A percentile compares a stretch with the other conserved stretches of the same genome.
These are phyloP conservation scores for Sebastes melanostomus DNA, from an alignment of 2,797 vertebrate species.

Conservation along the genomic window DNA sequence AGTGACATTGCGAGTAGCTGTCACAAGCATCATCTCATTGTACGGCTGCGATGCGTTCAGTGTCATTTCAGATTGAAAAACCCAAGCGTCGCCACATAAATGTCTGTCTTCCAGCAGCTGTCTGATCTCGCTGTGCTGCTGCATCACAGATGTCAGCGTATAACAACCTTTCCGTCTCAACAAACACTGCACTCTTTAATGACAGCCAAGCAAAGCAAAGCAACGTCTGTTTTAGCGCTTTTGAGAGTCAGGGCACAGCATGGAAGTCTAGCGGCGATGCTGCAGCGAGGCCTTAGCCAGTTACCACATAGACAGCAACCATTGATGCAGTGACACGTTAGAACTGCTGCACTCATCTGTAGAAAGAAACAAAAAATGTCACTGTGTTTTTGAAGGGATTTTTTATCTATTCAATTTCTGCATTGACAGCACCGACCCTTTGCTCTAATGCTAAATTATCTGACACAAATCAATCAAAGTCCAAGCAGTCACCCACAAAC, in stretches of 20 bases:
- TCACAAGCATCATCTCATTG: constrained; percentile 54
- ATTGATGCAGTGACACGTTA: constrained; percentile 1
- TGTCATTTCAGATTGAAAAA: constrained; percentile 62
- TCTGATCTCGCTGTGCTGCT: constrained; percentile 52
- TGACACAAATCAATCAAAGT: neutral
- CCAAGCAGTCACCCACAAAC: neutral
- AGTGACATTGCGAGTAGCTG: constrained; percentile 36
- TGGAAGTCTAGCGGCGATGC: constrained; percentile 19
- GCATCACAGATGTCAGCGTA: constrained; percentile 49
- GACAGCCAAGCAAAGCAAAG: constrained; percentile 16
- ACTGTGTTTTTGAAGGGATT: neutral
- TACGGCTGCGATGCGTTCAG: constrained; percentile 47
- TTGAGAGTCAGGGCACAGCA: constrained; percentile 19
- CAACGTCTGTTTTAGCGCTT: constrained; percentile 42
- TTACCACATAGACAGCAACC: neutral
- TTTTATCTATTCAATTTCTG: neutral
- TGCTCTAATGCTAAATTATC: neutral
- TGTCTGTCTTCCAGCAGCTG: constrained; percentile 56
- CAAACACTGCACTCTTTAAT: constrained; percentile 51
- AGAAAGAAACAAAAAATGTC: neutral
- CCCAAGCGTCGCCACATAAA: constrained; percentile 46
- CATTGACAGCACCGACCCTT: neutral
- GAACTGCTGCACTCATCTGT: neutral
- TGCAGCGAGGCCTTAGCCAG: neutral
- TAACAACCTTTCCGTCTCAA: constrained; percentile 45